Evolutionary conservation across 1,140 invertebrate genomes (phyloP), one percentile per base, ranked within the genome.

Genomic region (Pogonognathellus flavescens): DNA sequence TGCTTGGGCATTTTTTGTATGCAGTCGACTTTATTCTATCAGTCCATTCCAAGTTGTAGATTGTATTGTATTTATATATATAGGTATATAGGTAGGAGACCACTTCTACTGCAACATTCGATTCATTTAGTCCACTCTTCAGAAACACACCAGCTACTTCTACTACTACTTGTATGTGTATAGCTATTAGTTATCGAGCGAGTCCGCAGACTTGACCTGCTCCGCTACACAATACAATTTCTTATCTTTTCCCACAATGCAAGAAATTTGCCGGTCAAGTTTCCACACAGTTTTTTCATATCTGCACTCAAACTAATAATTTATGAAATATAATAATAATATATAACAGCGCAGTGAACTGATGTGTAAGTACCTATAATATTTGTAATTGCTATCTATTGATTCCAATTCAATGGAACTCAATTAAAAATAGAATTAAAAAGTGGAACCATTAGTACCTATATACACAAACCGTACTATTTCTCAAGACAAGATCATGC

Each of bases 231-330:
- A 76, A 76, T 76, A 31, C 31, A 50, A 76, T 31, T 76, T 41
- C 25, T 76, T 76, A 76, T 76, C 31, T 76, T 76, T 76, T 76
- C 70, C 70, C 70, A 76, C 70, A 76, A 76, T n/a, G 41, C 70
- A 76, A 76, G 14, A 76, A 76, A 76, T 76, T 25, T 50, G 55
- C 31, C 80, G 80, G 50, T 57, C 80, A 81, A 81, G 52, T 81
- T 57, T 55, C 31, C 70, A 76, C 70, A 18, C 31, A 76, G 22
- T 11, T 76, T 76, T 76, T 57, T 53, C 31, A 18, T 31, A 76
- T 76, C 41, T 76, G n/a, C 41, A 76, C 49, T 41, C 6, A 41
- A 1, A 3, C 31, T 41, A 41, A 41, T 41, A 41, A 41, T 41
- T 41, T 41, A 41, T 41, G 31, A 41, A 41, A 41, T 41, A 41